phyloP scores from a whole-genome alignment of 2,797 vertebrate genomes.

The Tympanoctomys barrerae region DNA sequence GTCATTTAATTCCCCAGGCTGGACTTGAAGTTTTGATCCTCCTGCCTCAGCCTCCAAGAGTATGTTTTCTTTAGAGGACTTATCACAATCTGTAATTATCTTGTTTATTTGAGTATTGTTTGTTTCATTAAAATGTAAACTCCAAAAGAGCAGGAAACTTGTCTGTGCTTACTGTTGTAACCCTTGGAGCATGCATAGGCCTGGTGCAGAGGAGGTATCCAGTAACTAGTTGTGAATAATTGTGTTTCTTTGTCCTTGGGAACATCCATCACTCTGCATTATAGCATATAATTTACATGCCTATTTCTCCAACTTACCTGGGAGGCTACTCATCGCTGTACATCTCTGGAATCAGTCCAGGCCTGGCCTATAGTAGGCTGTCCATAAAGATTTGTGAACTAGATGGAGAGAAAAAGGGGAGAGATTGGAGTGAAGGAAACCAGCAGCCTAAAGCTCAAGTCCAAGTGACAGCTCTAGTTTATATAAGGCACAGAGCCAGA shows the following conservation, averaged over 20 bases:
- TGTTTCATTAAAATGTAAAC: constrained; percentile 38
- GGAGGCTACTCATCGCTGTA: constrained; percentile 1
- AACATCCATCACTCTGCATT: not conserved
- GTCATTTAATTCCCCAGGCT: not conserved
- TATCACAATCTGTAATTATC: not conserved
- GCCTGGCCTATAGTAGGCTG: not conserved
- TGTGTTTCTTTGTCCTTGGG: constrained; percentile 15
- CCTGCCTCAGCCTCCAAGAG: not conserved
- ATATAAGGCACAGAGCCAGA: not conserved
- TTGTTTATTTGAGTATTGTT: constrained; percentile 9
- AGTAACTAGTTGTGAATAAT: not conserved
- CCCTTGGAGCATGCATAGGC: not conserved
- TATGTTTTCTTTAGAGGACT: constrained; percentile 28
- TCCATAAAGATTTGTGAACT: not conserved
- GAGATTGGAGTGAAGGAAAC: not conserved
- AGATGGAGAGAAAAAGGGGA: not conserved
- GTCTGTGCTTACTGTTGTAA: not conserved
- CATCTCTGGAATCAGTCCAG: constrained; percentile 8
- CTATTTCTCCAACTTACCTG: constrained; percentile 16
- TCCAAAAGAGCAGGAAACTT: not conserved
- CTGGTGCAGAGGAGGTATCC: not conserved
- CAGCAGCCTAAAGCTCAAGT: constrained; percentile 14
- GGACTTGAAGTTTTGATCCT: not conserved
- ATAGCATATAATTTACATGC: constrained; percentile 1
- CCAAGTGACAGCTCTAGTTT: not conserved